Base-by-base conservation (phyloP, 2,888 invertebrate species). In the Meandrusa payeni region DNA sequence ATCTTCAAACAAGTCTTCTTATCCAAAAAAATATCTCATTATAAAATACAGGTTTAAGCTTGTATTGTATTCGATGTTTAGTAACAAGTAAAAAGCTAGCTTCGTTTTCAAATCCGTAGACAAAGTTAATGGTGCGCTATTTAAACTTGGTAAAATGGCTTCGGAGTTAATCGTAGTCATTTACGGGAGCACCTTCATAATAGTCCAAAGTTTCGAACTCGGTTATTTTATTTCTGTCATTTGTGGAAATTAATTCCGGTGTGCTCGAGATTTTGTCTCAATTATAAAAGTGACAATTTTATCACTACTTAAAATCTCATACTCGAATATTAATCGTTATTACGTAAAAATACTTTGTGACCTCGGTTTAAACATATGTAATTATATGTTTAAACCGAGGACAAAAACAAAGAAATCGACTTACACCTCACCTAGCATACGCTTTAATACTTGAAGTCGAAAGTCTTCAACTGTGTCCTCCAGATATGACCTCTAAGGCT, bases 141-240 rank as follows among this genome's bases (percentile, higher is more conserved):
- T 80, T 76, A 73, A 80, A 82, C 77, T 81, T 78, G 46, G 69
- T 57, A 69, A 73, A 81, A 79, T 77, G 69, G 76, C 76, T 76
- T 76, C 75, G 65, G 65, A 77, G 74, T 76, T 82, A 83, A 83
- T 80, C 73, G 77, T 57, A 68, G 77, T 75, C 76, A 72, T 83
- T 83, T 75, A 61, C 63, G 64, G 49, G 70, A 76, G 70, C 63
- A 66, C 72, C 71, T 63, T 64, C 56, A 57, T 67, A 59, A 68
- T 77, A 17, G 36, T 24, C 23, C 31, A 37, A 42, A 42, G 42
- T 42, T 42, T 36, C 37, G 10, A 37, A 37, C 42, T 42, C 36
- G 19, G 24, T 31, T 19, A 42, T 42, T 42, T 42, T 31, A 42
- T 39, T 44, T 32, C 47, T 31, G 36, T 41, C 47, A 41, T 50